These are phyloP conservation scores for Xanthostigma xanthostigma DNA, from an alignment of 2,888 invertebrate species.

Conservation along the genomic window DNA sequence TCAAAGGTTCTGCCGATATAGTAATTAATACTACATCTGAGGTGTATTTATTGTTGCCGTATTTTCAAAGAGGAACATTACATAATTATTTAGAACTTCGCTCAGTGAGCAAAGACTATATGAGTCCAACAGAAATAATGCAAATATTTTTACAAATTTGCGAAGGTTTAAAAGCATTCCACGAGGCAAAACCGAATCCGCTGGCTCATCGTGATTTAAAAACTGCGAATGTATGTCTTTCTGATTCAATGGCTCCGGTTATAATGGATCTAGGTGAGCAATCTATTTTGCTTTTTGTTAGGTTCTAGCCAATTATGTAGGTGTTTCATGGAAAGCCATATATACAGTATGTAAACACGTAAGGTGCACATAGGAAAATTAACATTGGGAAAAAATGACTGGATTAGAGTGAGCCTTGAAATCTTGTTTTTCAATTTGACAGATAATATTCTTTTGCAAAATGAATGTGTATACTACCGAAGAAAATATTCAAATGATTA, in stretches of 20 bases:
- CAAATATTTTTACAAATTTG: conserved; percentile 57
- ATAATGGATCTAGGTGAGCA: conserved; percentile 64
- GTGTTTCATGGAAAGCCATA: no score
- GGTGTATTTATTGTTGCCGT: conserved; percentile 59
- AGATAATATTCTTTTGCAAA: no score
- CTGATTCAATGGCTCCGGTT: conserved; percentile 52
- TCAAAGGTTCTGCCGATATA: conserved; percentile 48
- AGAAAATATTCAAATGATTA: no score
- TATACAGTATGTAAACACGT: no score
- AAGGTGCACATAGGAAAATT: no score
- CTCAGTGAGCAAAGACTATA: conserved; percentile 38
- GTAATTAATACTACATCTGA: conserved; percentile 53
- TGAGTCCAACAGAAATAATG: conserved; percentile 49
- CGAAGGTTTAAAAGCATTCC: conserved; percentile 58
- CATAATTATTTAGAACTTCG: conserved; percentile 50
- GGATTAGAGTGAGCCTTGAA: no score
- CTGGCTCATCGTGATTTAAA: conserved; percentile 75
- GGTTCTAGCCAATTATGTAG: no score
- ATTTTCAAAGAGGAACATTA: conserved; percentile 62
- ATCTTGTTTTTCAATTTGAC: no score
- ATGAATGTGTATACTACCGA: no score
- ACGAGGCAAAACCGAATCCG: conserved; percentile 54
- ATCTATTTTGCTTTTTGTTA: no score
- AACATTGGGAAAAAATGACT: no score
- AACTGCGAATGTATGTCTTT: conserved; percentile 68